These are phyloP conservation scores for Pygocentrus nattereri DNA, from an alignment of 2,797 vertebrate species.

Conservation along the genomic window DNA sequence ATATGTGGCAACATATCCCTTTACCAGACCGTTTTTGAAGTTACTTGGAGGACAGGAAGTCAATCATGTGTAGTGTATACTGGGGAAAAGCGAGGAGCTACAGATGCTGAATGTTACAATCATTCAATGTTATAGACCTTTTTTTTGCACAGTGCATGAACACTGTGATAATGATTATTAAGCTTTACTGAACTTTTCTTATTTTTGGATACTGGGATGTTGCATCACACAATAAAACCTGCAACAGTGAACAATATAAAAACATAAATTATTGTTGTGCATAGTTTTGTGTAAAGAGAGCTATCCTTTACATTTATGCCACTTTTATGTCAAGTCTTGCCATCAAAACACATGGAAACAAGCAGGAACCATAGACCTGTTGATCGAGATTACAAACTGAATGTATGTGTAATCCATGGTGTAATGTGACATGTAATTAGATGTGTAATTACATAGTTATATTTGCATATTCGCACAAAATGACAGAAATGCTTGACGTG, in stretches of 20 bases:
- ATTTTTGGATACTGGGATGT: background rate
- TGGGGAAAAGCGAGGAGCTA: slow-evolving; percentile 2
- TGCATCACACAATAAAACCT: background rate
- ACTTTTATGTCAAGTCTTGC: too few relatives aligned
- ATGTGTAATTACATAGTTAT: too few relatives aligned
- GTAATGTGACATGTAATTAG: too few relatives aligned
- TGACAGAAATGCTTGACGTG: too few relatives aligned
- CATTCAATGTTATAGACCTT: slow-evolving; percentile 12
- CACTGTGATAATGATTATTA: slow-evolving; percentile 7
- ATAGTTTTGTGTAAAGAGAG: too few relatives aligned
- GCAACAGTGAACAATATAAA: background rate
- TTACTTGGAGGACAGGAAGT: slow-evolving; percentile 39
- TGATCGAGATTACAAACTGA: background rate
- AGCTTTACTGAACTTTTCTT: background rate
- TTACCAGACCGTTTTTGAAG: slow-evolving; percentile 22
- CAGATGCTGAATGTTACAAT: slow-evolving; percentile 46
- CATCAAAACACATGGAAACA: background rate
- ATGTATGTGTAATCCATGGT: background rate
- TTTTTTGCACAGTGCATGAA: slow-evolving; percentile 18
- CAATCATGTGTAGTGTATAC: slow-evolving; percentile 35
- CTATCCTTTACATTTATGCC: too few relatives aligned
- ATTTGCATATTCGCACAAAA: too few relatives aligned
- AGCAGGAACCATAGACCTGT: too few relatives aligned
- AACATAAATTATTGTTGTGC: too few relatives aligned
- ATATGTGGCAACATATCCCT: slow-evolving; percentile 34